These are phyloP conservation scores for Cebus imitator DNA, from an alignment of 2,113 vertebrate genomes.

Conservation along the genomic window DNA sequence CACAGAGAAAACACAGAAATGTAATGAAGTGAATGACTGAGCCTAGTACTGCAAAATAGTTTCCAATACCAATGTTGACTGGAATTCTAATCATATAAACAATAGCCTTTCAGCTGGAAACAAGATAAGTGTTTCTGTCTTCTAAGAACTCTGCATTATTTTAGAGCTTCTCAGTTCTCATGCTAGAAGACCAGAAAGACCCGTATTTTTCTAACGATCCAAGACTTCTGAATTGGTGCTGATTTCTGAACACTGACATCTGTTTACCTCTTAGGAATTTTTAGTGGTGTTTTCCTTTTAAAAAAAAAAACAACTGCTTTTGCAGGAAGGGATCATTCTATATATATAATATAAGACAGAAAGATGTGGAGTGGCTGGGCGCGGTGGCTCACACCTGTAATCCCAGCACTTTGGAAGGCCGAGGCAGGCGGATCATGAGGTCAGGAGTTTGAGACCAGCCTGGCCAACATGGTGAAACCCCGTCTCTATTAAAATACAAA, in stretches of 20 bases:
- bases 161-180: not conserved
- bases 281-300: not conserved
- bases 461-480: too few relatives aligned
- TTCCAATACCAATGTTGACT: conserved; percentile 39
- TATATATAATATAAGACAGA: not conserved
- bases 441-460: too few relatives aligned
- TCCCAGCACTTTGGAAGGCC: too few relatives aligned
- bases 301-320: not conserved
- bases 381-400: too few relatives aligned
- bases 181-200: not conserved
- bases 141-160: conserved; percentile 14
- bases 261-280: not conserved
- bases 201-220: not conserved
- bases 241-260: not conserved
- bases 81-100: conserved; percentile 7
- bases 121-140: not conserved
- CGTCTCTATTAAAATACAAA: too few relatives aligned
- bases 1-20: conserved; percentile 28
- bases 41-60: conserved; percentile 18
- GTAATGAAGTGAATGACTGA: not conserved
- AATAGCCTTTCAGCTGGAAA: conserved; percentile 33
- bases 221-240: not conserved
- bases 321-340: not conserved
- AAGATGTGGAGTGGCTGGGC: not conserved
- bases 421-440: too few relatives aligned